A percentile compares a stretch with the other conserved stretches of the same genome.
These are phyloP conservation scores for Belgica antarctica DNA, from an alignment of 2,888 invertebrate genomes.

Conservation along the genomic window DNA sequence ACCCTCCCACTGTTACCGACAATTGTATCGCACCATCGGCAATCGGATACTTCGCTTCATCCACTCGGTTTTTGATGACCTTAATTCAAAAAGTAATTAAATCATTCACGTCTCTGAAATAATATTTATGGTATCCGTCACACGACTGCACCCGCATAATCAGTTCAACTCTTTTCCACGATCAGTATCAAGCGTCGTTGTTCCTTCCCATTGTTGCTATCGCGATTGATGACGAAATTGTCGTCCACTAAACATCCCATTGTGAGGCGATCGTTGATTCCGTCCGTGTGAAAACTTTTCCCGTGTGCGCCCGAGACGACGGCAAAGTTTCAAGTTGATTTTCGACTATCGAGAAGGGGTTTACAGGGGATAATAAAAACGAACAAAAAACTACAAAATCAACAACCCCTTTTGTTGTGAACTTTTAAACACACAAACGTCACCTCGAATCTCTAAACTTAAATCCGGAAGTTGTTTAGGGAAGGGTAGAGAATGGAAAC, in stretches of 20 bases:
- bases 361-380: constrained; percentile 34
- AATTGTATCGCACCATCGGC: too few species aligned
- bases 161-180: background rate
- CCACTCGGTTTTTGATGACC: constrained; percentile 27
- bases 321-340: constrained; percentile 6
- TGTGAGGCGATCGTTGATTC: constrained; percentile 9
- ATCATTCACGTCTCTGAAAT: constrained; percentile 17
- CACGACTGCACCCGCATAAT: constrained; percentile 17
- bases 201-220: constrained; percentile 7
- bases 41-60: constrained; percentile 9
- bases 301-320: too few species aligned
- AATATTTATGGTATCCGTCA: constrained; percentile 32
- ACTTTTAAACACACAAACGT: constrained; percentile 11
- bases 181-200: background rate
- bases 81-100: constrained; percentile 25
- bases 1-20: background rate
- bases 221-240: constrained; percentile 18
- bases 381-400: too few species aligned
- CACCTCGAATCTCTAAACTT: constrained; percentile 20
- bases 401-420: too few species aligned
- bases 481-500: background rate
- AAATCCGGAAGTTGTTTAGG: constrained; percentile 29
- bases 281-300: constrained; percentile 18
- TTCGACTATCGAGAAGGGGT: constrained; percentile 24
- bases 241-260: constrained; percentile 22